These are phyloP conservation scores for Acrocephalus arundinaceus DNA, from an alignment of 2,113 vertebrate species.

Conservation along the genomic window DNA sequence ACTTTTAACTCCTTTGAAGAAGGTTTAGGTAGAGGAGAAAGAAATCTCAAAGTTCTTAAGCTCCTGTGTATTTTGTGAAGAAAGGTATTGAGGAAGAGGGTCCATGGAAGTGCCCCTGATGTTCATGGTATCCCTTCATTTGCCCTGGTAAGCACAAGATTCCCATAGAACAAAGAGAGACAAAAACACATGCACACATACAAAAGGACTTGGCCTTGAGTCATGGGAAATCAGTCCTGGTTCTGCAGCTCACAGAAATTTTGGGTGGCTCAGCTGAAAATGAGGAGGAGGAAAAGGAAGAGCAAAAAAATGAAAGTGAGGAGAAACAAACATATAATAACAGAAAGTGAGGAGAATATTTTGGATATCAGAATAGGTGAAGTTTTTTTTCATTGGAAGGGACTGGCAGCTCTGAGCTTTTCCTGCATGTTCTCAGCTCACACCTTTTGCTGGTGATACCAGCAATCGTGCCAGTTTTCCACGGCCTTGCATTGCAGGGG, in stretches of 20 bases:
- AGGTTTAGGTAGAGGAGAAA: neutral
- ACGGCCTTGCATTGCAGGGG: accelerated
- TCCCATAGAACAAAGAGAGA: neutral
- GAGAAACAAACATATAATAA: neutral
- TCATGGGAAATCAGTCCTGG: neutral
- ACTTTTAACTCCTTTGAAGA: neutral
- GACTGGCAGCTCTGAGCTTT: neutral
- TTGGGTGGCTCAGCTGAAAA: neutral
- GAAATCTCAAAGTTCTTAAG: neutral
- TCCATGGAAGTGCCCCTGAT: neutral
- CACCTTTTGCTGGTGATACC: neutral
- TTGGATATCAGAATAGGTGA: neutral
- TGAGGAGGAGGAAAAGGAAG: neutral
- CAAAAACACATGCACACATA: accelerated
- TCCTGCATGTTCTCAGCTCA: neutral
- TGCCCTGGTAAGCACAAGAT: neutral
- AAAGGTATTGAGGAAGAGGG: neutral
- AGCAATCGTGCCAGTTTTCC: neutral
- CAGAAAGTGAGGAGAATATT: neutral
- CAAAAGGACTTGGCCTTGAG: neutral
- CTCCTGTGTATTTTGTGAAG: neutral
- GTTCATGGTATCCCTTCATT: neutral
- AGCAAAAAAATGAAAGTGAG: neutral
- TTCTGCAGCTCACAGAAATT: neutral
- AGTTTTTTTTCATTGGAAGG: neutral